These are phyloP conservation scores for Nesidiocoris tenuis DNA, from an alignment of 2,888 invertebrate genomes.

Conservation along the genomic window DNA sequence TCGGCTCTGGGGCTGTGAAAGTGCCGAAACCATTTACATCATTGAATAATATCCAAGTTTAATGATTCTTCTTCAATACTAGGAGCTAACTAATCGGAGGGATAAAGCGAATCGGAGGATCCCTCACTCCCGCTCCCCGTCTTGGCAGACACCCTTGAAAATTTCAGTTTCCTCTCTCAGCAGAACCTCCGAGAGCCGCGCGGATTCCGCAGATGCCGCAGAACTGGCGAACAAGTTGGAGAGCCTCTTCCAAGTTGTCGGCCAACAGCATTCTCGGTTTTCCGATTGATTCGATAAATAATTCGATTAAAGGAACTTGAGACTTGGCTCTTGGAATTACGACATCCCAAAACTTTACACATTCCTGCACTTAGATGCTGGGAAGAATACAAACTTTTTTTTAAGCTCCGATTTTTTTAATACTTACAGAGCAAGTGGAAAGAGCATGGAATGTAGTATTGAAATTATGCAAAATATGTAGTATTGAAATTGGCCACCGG, in stretches of 20 bases:
- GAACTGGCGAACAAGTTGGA: not conserved
- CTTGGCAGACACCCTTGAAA: not conserved
- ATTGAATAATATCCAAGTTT: slow-evolving; percentile 27
- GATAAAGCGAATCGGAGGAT: not conserved
- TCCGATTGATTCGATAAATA: not conserved
- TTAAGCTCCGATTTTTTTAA: too few relatives aligned
- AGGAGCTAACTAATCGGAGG: slow-evolving; percentile 7
- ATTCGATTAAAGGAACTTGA: not conserved
- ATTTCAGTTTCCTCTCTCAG: not conserved
- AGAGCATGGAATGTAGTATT: too few relatives aligned
- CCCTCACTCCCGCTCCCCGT: not conserved
- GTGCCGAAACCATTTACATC: slow-evolving; percentile 15
- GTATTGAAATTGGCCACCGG: too few relatives aligned
- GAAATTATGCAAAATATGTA: too few relatives aligned
- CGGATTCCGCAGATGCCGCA: not conserved
- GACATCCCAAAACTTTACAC: too few relatives aligned
- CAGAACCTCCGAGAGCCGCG: too few relatives aligned
- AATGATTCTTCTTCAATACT: slow-evolving; percentile 1
- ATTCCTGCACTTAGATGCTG: too few relatives aligned
- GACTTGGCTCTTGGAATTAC: too few relatives aligned
- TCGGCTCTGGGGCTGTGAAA: not conserved
- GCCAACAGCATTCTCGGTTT: not conserved
- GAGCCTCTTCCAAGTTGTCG: not conserved
- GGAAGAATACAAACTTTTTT: too few relatives aligned
- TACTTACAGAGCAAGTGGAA: too few relatives aligned